These are phyloP conservation scores for crab-eating macaque (Macaca fascicularis) DNA, from an alignment of 2,113 vertebrate genomes.

Conservation along the genomic window T2T-MFA8v1.1 NC_088379.1:8657001-8657500, in stretches of 20 bases:
- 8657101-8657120: background rate
- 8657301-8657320: background rate
- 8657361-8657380: background rate
- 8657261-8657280: background rate
- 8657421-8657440: no score
- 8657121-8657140: background rate
- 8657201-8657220: background rate
- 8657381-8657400: background rate
- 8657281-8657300: fast-evolving
- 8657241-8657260: background rate
- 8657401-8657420: background rate
- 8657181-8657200: background rate
- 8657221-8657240: fast-evolving
- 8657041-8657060: background rate
- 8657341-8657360: background rate
- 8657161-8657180: background rate
- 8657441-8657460: background rate
- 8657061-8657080: background rate
- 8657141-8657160: background rate
- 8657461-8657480: fast-evolving
- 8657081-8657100: background rate
- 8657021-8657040: background rate
- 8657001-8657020: no score
- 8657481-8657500: fast-evolving
- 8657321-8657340: background rate